Base-by-base conservation (phyloP, 2,888 invertebrate species). In the Hypselothyrea guttata region DNA sequence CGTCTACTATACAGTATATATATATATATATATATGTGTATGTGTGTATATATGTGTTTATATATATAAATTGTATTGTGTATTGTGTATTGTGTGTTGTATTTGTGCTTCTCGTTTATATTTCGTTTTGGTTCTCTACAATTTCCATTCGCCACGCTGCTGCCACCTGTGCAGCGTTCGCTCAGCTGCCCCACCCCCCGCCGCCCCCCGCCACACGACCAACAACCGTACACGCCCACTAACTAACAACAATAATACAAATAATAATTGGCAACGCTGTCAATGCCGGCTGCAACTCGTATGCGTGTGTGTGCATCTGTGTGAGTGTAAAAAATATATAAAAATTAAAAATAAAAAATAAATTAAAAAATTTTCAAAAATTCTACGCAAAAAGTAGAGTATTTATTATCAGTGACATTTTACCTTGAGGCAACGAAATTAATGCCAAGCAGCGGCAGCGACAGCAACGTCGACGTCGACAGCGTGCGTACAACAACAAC, bases 201-300 rank as follows among this genome's bases (percentile, higher is more conserved):
- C 12, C 27, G 12, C 35, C 27, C 15, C 8, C 34, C 7, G 12
- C 13, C 33, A n/a, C 12, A 4, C 5, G 9, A 34, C 2, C n/a
- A n/a, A n/a, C n/a, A n/a, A n/a, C n/a, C n/a, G n/a, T n/a, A n/a
- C n/a, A n/a, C 31, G 13, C 9, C 9, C 22, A 4, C 12, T 31
- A 13, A 42, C 9, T 35, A 63, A 22, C 13, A 52, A 22, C 13
- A 62, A 33, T 2, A 34, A 12, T 62, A 54, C 53, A 49, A 58
- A 63, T 52, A 57, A 68, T 65, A 60, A 73, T 70, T 67, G 53
- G 44, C 28, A 68, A 49, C 61, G 58, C 53, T 66, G 52, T 68
- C 71, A 77, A 79, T 83, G 77, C 77, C 77, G 84, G 78, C 68
- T 73, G 52, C 56, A 60, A 45, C 64, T 37, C 54, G 54, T n/a